A percentile compares a stretch with the other conserved stretches of the same genome.
phyloP scores from a whole-genome alignment of 2,888 invertebrate genomes.

The Eupithecia tripunctaria region DNA sequence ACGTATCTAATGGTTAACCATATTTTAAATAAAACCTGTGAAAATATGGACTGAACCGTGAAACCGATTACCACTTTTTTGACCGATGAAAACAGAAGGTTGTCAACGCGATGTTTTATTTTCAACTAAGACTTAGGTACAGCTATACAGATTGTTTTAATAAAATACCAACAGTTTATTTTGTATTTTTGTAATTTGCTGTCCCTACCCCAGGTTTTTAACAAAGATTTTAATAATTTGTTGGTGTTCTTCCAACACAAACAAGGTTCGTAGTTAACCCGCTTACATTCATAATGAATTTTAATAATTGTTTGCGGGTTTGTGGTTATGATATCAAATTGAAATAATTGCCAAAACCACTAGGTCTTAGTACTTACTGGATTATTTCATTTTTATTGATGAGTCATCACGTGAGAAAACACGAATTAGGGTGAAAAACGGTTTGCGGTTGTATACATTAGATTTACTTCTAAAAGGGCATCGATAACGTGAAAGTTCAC shows the following conservation, averaged over 20 bases:
- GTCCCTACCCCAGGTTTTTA: background rate
- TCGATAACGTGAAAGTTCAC: conserved; percentile 4
- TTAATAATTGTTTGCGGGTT: background rate
- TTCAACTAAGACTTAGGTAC: no score
- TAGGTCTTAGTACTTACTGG: background rate
- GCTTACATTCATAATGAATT: no score
- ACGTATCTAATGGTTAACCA: conserved; percentile 32
- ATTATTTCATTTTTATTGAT: conserved; percentile 15
- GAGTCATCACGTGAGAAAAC: conserved; percentile 51
- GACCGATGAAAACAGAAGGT: background rate
- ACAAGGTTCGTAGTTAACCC: no score
- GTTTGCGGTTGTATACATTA: conserved; percentile 50
- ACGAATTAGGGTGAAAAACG: conserved; percentile 50
- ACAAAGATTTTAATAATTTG: no score
- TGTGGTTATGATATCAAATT: conserved; percentile 1
- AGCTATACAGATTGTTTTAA: no score
- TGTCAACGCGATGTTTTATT: background rate
- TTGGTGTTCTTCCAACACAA: no score
- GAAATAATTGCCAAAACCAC: background rate
- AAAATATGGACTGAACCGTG: background rate
- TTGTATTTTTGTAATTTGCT: background rate
- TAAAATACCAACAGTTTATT: no score
- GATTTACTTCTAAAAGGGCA: conserved; percentile 19
- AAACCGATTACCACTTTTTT: background rate
- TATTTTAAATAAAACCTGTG: background rate